phyloP scores from a whole-genome alignment of 2,113 vertebrate species.

The Peromyscus leucopus region DNA sequence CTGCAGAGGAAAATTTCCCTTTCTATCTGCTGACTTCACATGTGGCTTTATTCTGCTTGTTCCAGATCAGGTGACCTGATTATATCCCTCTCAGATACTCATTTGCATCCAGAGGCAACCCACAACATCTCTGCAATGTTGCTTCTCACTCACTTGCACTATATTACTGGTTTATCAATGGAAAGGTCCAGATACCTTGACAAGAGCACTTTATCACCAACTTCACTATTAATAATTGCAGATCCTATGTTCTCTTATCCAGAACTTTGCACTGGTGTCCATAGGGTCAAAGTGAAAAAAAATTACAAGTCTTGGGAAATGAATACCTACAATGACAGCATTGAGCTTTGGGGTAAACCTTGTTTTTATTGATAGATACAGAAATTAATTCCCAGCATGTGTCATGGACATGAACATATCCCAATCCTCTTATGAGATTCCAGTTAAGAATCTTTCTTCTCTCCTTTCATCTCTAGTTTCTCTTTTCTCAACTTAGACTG shows the following conservation, averaged over 20 bases:
- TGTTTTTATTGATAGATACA: neutral
- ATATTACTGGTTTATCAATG: conserved; percentile 37
- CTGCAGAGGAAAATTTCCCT: neutral
- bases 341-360: neutral
- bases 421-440: neutral
- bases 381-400: neutral
- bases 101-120: neutral
- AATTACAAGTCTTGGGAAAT: neutral
- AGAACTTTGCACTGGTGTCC: conserved; percentile 14
- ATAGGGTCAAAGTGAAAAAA: neutral
- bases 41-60: conserved; percentile 47
- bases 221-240: neutral
- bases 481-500: neutral
- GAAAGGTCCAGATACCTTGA: neutral
- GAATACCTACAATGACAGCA: neutral
- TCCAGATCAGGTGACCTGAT: conserved; percentile 37
- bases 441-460: neutral
- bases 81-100: neutral
- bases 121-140: neutral
- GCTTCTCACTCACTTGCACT: neutral
- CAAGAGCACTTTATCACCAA: conserved; percentile 4
- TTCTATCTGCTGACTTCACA: neutral
- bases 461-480: neutral
- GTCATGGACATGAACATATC: neutral
- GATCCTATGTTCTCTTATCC: neutral